Percentiles rank a stretch among this genome's conserved stretches.
Evolutionary conservation across 2,888 invertebrate genomes (phyloP).

Genomic region (Rhamphomyia laevipes): DNA sequence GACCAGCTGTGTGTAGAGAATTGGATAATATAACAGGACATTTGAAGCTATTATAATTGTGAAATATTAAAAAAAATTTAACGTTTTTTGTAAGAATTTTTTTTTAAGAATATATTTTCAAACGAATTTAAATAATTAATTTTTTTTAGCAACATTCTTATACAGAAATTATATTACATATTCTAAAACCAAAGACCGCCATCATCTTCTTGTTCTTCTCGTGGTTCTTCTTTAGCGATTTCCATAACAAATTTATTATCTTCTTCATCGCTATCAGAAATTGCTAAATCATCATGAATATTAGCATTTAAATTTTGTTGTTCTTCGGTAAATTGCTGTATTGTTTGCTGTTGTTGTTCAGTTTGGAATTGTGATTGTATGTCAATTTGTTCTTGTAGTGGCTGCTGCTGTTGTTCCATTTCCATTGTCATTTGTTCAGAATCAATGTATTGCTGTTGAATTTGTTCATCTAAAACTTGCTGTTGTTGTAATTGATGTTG

Average conservation of each 20-base stretch:
- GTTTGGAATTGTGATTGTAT: neutral
- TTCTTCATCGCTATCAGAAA: slow-evolving; percentile 63
- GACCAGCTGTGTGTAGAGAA: slow-evolving; percentile 70
- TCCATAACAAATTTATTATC: slow-evolving; percentile 19
- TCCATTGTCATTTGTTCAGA: neutral
- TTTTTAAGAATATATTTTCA: neutral
- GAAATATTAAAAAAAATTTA: neutral
- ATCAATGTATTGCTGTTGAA: neutral
- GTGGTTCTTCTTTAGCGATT: slow-evolving; percentile 11
- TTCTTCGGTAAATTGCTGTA: slow-evolving; percentile 17
- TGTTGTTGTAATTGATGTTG: neutral
- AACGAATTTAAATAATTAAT: neutral
- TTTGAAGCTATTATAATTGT: slow-evolving; percentile 63
- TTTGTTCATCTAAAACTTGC: neutral
- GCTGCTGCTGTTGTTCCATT: neutral
- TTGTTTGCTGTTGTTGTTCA: neutral
- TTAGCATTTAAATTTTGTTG: slow-evolving; percentile 15
- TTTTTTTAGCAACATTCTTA: neutral
- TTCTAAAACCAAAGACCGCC: slow-evolving; percentile 27
- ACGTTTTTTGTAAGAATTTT: neutral
- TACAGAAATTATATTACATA: too few relatives aligned
- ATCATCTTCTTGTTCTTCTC: slow-evolving; percentile 24
- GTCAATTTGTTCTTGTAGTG: neutral
- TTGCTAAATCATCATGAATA: slow-evolving; percentile 53
- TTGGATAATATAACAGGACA: slow-evolving; percentile 79